These are phyloP conservation scores for Mythimna vitellina DNA, from an alignment of 2,888 invertebrate species.

Conservation along the genomic window DNA sequence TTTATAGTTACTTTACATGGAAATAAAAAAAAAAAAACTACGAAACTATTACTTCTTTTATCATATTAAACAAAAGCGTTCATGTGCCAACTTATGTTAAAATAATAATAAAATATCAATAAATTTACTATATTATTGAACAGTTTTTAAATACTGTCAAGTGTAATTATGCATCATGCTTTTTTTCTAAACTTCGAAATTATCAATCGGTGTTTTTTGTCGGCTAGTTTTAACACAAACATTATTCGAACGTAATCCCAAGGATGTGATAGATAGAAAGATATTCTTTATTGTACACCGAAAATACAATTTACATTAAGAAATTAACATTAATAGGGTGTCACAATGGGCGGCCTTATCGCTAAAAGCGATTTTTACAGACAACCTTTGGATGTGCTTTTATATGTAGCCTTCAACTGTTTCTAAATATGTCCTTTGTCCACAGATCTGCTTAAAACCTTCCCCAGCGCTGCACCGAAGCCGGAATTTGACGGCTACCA, in stretches of 20 bases:
- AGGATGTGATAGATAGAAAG: no score
- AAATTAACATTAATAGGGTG: no score
- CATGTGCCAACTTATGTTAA: not conserved
- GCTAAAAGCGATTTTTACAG: no score
- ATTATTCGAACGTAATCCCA: not conserved
- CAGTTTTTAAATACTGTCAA: not conserved
- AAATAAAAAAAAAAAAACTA: not conserved
- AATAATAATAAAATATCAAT: not conserved
- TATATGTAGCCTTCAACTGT: not conserved
- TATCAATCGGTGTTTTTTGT: not conserved
- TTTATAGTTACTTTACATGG: not conserved
- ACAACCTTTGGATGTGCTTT: no score
- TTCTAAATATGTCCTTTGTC: conserved; percentile 45
- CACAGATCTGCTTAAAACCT: conserved; percentile 85
- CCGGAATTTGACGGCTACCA: conserved; percentile 76
- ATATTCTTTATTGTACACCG: no score
- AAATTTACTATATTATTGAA: conserved; percentile 7
- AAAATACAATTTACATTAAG: no score
- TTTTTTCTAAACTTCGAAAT: not conserved
- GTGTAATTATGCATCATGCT: not conserved
- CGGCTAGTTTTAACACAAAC: not conserved
- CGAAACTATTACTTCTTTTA: not conserved
- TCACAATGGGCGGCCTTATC: no score
- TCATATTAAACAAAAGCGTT: not conserved
- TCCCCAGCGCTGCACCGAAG: conserved; percentile 84